A percentile compares a stretch with the other conserved stretches of the same genome.
These are phyloP conservation scores for Branchinecta lindahli DNA, from an alignment of 1,140 invertebrate genomes.

Conservation along the genomic window DNA sequence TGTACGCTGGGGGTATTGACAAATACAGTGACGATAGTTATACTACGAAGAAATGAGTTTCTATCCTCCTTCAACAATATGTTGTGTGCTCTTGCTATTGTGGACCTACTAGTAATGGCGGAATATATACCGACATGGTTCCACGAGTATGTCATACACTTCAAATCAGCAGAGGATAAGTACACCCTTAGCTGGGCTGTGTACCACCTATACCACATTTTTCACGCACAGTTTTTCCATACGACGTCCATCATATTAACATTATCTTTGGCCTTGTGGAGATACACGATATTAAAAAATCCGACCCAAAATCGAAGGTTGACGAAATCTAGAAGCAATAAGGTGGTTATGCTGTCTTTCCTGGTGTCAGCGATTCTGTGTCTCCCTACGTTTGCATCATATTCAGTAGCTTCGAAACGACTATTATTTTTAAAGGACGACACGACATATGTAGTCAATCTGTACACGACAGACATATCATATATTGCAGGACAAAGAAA, in stretches of 20 bases:
- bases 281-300: not conserved
- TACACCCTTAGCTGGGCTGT: not conserved
- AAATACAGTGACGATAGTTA: not conserved
- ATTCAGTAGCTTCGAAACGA: not conserved
- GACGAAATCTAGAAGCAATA: slow-evolving; percentile 7
- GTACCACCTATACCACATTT: not conserved
- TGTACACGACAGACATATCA: not conserved
- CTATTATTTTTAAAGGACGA: not conserved
- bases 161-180: not conserved
- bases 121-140: not conserved
- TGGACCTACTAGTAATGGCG: not conserved
- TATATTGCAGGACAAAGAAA: not conserved
- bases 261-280: not conserved
- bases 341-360: not conserved
- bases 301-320: not conserved
- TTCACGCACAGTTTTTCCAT: slow-evolving; percentile 3
- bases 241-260: not conserved
- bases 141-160: not conserved
- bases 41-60: not conserved
- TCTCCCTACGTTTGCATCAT: not conserved
- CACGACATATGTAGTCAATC: not conserved
- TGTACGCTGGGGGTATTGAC: not conserved
- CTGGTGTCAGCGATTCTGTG: not conserved
- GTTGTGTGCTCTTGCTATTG: not conserved
- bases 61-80: not conserved